phyloP scores from a whole-genome alignment of 1,140 invertebrate species.

The Macrocentrus cingulum region DNA sequence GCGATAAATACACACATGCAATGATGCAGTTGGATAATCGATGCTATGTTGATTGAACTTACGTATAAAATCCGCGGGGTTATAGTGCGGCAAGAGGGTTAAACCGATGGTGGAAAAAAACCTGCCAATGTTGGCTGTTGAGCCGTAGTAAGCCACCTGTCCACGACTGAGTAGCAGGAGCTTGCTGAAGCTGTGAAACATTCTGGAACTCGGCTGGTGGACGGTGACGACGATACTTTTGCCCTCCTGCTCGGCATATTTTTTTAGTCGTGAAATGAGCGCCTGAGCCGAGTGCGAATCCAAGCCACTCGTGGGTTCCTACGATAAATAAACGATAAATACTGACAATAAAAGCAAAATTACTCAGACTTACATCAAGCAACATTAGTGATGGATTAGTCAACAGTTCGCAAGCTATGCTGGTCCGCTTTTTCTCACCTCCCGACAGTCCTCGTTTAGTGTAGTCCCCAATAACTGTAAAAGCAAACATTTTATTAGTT shows the following conservation, averaged over 20 bases:
- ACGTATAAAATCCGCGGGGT: constrained; percentile 87
- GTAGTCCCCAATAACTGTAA: constrained; percentile 76
- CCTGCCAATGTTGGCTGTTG: constrained; percentile 73
- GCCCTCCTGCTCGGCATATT: constrained; percentile 74
- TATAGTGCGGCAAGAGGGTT: constrained; percentile 77
- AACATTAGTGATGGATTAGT: constrained; percentile 84
- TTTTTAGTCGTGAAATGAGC: constrained; percentile 74
- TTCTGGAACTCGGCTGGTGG: constrained; percentile 86
- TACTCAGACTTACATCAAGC: constrained; percentile 72
- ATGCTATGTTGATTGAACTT: too few relatives aligned
- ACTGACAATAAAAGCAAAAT: background rate
- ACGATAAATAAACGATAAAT: background rate
- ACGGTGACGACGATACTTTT: constrained; percentile 83
- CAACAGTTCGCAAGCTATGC: constrained; percentile 83
- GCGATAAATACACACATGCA: constrained; percentile 2
- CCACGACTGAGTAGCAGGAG: constrained; percentile 77
- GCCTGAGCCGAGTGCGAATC: constrained; percentile 81
- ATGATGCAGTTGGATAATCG: too few relatives aligned
- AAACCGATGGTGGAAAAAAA: constrained; percentile 77
- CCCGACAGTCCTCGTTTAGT: constrained; percentile 79
- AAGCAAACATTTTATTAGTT: constrained; percentile 26
- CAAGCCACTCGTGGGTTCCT: constrained; percentile 86
- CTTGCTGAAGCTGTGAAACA: constrained; percentile 86
- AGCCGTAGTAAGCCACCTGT: constrained; percentile 79
- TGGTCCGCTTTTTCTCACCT: constrained; percentile 84